Percentiles rank a stretch among this genome's conserved stretches.
These are phyloP conservation scores for Ladona fulva DNA, from an alignment of 1,140 invertebrate species.

Conservation along the genomic window DNA sequence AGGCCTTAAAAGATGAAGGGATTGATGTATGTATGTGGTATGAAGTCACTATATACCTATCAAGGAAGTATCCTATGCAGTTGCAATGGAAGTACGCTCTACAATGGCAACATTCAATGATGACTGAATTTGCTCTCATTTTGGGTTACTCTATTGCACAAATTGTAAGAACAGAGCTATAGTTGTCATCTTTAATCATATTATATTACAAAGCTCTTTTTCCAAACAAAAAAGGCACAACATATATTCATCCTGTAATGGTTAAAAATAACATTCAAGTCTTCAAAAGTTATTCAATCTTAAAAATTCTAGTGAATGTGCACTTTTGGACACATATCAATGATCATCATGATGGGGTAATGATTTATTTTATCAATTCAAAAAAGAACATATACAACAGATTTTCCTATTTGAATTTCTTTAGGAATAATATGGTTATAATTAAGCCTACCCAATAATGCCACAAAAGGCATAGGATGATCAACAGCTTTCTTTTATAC, in stretches of 20 bases:
- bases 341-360: background rate
- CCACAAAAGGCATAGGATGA: background rate
- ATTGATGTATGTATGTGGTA: too few relatives aligned
- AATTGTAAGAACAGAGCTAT: background rate
- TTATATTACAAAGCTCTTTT: background rate
- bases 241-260: background rate
- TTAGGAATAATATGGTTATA: background rate
- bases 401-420: background rate
- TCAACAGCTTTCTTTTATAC: background rate
- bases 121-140: too few relatives aligned
- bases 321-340: background rate
- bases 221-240: background rate
- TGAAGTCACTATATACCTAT: too few relatives aligned
- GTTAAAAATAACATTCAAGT: background rate
- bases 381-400: background rate
- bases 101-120: too few relatives aligned
- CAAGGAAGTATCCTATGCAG: too few relatives aligned
- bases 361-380: background rate
- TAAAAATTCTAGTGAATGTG: background rate
- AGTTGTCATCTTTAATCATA: slow-evolving; percentile 8
- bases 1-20: too few relatives aligned
- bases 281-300: background rate
- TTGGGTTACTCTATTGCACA: background rate
- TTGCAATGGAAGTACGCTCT: too few relatives aligned
- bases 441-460: background rate